Conservation (phyloP, 2,113 vertebrate genomes). For the Megaceryle torquata region DNA sequence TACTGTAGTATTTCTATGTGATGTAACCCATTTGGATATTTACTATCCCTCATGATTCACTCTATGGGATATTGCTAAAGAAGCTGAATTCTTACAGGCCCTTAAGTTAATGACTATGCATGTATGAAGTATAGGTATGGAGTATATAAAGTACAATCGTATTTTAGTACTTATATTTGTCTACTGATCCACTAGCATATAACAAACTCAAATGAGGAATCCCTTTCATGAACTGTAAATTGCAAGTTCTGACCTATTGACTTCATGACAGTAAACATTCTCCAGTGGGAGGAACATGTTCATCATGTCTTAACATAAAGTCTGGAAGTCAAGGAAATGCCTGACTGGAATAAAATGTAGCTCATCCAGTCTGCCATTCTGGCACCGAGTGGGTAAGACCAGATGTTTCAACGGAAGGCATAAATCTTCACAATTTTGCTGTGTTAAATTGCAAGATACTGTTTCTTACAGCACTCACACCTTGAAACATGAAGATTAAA, state of each 20-base stretch:
- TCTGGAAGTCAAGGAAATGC: neutral
- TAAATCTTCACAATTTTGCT: neutral
- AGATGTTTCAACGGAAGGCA: neutral
- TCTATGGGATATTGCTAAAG: neutral
- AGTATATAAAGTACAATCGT: neutral
- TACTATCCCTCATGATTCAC: neutral
- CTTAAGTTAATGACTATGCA: neutral
- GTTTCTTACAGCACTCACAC: neutral
- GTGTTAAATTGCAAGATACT: neutral
- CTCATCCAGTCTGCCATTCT: neutral
- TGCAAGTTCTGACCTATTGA: slow-evolving; percentile 7
- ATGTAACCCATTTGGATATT: neutral
- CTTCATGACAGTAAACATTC: neutral
- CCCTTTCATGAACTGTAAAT: neutral
- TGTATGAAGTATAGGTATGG: neutral
- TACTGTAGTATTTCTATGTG: neutral
- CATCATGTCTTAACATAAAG: neutral
- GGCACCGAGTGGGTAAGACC: neutral
- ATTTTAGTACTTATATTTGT: neutral
- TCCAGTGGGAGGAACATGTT: neutral
- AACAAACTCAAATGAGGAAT: neutral
- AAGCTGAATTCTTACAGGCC: neutral
- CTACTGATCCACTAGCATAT: neutral
- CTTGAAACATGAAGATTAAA: neutral
- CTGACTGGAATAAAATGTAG: slow-evolving; percentile 13